These are phyloP conservation scores for Pycnonotus jocosus DNA, from an alignment of 2,113 vertebrate genomes.

Conservation along the genomic window DNA sequence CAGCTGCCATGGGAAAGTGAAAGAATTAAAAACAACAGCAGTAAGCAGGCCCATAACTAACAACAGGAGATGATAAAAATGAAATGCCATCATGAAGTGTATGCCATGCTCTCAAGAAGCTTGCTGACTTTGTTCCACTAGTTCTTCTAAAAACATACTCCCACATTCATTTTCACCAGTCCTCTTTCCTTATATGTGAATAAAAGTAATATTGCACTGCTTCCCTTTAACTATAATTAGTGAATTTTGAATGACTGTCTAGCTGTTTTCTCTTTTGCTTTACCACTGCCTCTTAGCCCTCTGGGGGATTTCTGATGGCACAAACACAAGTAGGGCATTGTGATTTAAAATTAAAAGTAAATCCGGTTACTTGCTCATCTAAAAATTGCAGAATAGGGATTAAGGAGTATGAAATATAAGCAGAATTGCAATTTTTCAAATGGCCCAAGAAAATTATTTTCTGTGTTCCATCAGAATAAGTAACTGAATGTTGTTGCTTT, in stretches of 20 bases:
- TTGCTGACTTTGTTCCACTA: background rate
- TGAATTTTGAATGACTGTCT: background rate
- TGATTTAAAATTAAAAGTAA: background rate
- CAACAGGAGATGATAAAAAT: background rate
- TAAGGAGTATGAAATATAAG: background rate
- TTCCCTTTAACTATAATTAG: background rate
- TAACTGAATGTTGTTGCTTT: background rate
- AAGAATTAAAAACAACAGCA: background rate
- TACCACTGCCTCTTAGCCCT: background rate
- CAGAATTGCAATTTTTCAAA: background rate
- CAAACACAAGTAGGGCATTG: background rate
- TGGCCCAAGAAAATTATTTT: background rate
- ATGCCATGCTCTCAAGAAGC: background rate
- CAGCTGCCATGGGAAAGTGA: background rate
- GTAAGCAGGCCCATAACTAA: background rate
- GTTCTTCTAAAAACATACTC: background rate
- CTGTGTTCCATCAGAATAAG: background rate
- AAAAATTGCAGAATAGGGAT: background rate
- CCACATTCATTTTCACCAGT: background rate
- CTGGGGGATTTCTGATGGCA: background rate
- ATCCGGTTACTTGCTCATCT: background rate
- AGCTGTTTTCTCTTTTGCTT: background rate
- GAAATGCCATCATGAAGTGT: background rate
- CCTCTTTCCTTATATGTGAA: background rate
- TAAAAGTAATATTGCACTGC: background rate